phyloP scores from a whole-genome alignment of 2,113 vertebrate genomes.

The Anguilla japonica region DNA sequence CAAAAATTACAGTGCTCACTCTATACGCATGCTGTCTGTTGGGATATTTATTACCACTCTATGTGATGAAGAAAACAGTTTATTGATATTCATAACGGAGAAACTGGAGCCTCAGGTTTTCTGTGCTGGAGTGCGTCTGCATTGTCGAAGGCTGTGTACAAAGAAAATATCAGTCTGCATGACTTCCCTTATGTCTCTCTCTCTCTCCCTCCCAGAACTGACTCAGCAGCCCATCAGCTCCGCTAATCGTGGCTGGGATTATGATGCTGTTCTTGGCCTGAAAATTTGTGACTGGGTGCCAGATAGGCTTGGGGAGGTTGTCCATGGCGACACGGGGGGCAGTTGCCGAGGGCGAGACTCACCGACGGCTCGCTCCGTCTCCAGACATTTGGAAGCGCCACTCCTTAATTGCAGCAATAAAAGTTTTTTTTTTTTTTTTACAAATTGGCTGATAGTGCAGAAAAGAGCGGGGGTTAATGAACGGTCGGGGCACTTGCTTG shows the following conservation, averaged over 20 bases:
- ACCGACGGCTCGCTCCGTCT: not conserved
- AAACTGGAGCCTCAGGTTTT: not conserved
- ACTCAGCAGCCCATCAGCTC: not conserved
- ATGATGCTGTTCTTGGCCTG: not conserved
- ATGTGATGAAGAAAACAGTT: not conserved
- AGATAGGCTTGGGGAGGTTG: not conserved
- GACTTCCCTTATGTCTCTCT: not conserved
- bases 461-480: conserved; percentile 19
- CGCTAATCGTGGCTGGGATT: not conserved
- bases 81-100: not conserved
- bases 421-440: conserved; percentile 1
- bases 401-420: conserved; percentile 28
- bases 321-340: not conserved
- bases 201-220: not conserved
- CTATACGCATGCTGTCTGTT: too few relatives aligned
- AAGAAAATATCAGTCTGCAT: not conserved
- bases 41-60: too few relatives aligned
- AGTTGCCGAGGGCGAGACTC: not conserved
- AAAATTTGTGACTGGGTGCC: not conserved
- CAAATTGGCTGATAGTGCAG: conserved; percentile 29
- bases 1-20: too few relatives aligned
- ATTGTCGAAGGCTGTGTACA: not conserved
- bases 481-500: not conserved
- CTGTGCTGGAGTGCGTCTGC: not conserved
- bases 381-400: conserved; percentile 10